Conservation (phyloP, 2,797 vertebrate species). For the Apogon talboti region DNA sequence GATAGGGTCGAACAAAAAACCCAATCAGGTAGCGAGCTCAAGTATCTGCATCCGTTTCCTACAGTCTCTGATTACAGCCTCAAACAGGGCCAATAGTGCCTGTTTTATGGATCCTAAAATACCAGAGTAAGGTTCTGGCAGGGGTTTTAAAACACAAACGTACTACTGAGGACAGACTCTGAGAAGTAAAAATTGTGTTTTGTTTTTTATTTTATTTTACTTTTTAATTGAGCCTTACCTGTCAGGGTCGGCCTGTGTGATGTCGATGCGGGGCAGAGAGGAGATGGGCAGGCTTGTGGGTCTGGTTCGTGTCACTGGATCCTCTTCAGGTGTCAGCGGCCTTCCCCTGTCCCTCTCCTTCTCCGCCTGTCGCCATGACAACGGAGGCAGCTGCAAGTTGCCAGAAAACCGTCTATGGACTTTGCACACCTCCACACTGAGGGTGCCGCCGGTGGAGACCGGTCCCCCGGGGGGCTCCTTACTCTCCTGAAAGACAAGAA, state of each 20-base stretch:
- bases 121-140: no score
- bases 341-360: conserved; percentile 77
- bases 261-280: conserved; percentile 91
- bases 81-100: no score
- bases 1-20: no score
- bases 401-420: conserved; percentile 92
- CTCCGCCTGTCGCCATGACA: conserved; percentile 91
- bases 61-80: no score
- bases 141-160: no score
- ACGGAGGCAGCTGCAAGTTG: conserved; percentile 90
- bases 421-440: conserved; percentile 90
- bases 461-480: conserved; percentile 86
- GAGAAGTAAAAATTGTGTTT: no score
- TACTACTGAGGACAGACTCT: no score
- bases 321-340: conserved; percentile 87
- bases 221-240: conserved; percentile 78
- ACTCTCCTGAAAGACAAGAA: conserved; percentile 75
- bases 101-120: no score
- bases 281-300: conserved; percentile 90
- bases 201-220: no score
- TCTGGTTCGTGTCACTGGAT: conserved; percentile 75
- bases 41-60: no score
- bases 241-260: conserved; percentile 90
- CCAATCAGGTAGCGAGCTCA: no score
- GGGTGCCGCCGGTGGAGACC: conserved; percentile 82